Percentiles rank a stretch among this genome's conserved stretches.
Conservation (phyloP, 2,113 vertebrate species). For the Hyperoodon ampullatus region DNA sequence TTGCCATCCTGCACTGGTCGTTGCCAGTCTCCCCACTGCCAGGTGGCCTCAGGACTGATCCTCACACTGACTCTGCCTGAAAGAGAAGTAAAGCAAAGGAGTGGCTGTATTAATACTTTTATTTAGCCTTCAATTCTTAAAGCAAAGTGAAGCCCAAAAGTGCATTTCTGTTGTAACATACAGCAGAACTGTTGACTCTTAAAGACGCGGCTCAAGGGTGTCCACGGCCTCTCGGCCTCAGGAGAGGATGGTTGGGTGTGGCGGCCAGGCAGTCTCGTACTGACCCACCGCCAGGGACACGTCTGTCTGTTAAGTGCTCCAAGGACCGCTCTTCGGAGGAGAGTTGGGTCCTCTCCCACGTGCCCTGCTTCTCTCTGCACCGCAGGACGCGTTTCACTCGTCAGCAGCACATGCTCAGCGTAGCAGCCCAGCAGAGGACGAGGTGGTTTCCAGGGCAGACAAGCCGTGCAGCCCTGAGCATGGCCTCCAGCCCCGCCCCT, state of each 20-base stretch:
- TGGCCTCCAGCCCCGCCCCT: not conserved
- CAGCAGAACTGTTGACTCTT: not conserved
- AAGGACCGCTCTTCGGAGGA: too few relatives aligned
- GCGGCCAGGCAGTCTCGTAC: rapidly evolving
- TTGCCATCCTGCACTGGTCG: rapidly evolving
- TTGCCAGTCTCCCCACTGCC: not conserved
- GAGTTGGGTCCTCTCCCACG: rapidly evolving
- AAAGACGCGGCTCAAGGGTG: too few relatives aligned
- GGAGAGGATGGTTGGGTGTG: rapidly evolving
- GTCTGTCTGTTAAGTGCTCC: not conserved
- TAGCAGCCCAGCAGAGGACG: rapidly evolving
- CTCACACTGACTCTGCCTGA: not conserved
- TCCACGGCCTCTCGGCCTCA: rapidly evolving
- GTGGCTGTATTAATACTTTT: rapidly evolving
- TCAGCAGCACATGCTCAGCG: rapidly evolving
- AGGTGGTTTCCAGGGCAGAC: not conserved
- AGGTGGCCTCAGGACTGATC: rapidly evolving
- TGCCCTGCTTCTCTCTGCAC: not conserved
- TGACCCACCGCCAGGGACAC: not conserved
- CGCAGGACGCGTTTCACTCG: not conserved
- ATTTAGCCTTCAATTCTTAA: not conserved
- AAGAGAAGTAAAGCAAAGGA: not conserved
- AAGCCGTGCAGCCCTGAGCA: not conserved
- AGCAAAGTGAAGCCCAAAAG: not conserved
- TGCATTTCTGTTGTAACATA: rapidly evolving